Conservation (phyloP, 2,113 vertebrate genomes). For the Ginglymostoma cirratum region DNA sequence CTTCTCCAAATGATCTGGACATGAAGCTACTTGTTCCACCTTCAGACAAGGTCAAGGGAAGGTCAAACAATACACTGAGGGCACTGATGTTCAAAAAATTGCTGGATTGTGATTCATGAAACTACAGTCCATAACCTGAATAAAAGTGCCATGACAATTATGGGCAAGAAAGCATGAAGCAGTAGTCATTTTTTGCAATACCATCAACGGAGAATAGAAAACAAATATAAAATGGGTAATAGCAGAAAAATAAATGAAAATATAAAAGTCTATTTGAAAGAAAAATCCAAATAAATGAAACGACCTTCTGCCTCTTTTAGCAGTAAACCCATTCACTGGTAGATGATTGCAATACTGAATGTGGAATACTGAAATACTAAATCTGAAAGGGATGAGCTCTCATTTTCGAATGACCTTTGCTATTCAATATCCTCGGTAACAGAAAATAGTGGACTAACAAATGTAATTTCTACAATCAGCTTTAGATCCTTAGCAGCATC, state of each 20-base stretch:
- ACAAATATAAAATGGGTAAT: slow-evolving; percentile 35
- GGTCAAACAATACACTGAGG: slow-evolving; percentile 13
- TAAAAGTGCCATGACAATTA: slow-evolving; percentile 23
- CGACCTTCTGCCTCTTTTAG: slow-evolving; percentile 27
- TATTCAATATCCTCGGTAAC: not conserved
- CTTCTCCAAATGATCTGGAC: not conserved
- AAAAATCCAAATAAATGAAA: slow-evolving; percentile 33
- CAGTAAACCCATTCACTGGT: slow-evolving; percentile 4
- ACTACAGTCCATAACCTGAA: slow-evolving; percentile 21
- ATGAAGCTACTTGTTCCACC: not conserved
- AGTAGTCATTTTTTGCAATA: not conserved
- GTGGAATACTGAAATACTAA: slow-evolving; percentile 14
- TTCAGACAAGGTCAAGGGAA: slow-evolving; percentile 21
- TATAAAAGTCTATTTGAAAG: slow-evolving; percentile 27
- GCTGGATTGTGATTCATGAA: slow-evolving; percentile 33
- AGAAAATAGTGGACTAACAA: slow-evolving; percentile 15
- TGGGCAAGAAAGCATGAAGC: slow-evolving; percentile 34
- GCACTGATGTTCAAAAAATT: slow-evolving; percentile 27
- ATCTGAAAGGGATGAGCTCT: slow-evolving; percentile 25
- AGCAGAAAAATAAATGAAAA: slow-evolving; percentile 30
- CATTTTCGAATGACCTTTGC: slow-evolving; percentile 16
- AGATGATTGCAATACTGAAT: slow-evolving; percentile 19
- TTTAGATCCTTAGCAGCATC: not conserved
- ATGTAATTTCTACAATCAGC: slow-evolving; percentile 16
- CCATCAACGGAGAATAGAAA: slow-evolving; percentile 27